Percentiles rank a stretch among this genome's conserved stretches.
Evolutionary conservation across 2,797 vertebrate genomes (phyloP).

Genomic region (Morelia viridis): DNA sequence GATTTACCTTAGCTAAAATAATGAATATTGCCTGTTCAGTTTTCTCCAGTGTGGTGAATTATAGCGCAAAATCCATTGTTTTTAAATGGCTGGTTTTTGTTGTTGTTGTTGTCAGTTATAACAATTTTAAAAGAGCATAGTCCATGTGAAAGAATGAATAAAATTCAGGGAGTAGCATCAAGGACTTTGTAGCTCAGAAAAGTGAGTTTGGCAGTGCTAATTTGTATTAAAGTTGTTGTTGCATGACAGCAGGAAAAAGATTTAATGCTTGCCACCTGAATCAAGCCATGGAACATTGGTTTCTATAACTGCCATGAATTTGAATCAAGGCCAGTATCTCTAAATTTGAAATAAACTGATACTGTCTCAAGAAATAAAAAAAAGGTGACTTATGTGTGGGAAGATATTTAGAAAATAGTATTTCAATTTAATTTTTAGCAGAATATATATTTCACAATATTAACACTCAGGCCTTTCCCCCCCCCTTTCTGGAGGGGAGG

Average conservation of each 20-base stretch:
- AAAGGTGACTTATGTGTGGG: slow-evolving; percentile 74
- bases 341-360: slow-evolving; percentile 84
- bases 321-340: slow-evolving; percentile 83
- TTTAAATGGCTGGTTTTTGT: slow-evolving; percentile 71
- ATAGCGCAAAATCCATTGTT: slow-evolving; percentile 64
- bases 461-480: slow-evolving; percentile 41
- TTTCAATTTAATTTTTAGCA: slow-evolving; percentile 75
- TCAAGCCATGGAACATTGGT: slow-evolving; percentile 82
- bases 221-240: slow-evolving; percentile 86
- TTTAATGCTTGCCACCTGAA: slow-evolving; percentile 86
- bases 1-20: slow-evolving; percentile 66
- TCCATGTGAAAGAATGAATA: slow-evolving; percentile 74
- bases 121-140: slow-evolving; percentile 70
- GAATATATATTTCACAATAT: slow-evolving; percentile 67
- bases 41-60: slow-evolving; percentile 67
- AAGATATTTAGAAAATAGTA: slow-evolving; percentile 77
- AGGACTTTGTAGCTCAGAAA: slow-evolving; percentile 79
- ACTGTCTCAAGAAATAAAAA: slow-evolving; percentile 73
- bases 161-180: slow-evolving; percentile 79
- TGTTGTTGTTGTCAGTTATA: slow-evolving; percentile 62
- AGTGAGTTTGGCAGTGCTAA: slow-evolving; percentile 82
- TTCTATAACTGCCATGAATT: slow-evolving; percentile 84
- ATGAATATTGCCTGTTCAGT: slow-evolving; percentile 64
- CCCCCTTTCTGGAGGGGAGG: slow-evolving; percentile 51
- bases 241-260: slow-evolving; percentile 85